phyloP scores from a whole-genome alignment of 1,140 invertebrate species.

The Diprion similis region DNA sequence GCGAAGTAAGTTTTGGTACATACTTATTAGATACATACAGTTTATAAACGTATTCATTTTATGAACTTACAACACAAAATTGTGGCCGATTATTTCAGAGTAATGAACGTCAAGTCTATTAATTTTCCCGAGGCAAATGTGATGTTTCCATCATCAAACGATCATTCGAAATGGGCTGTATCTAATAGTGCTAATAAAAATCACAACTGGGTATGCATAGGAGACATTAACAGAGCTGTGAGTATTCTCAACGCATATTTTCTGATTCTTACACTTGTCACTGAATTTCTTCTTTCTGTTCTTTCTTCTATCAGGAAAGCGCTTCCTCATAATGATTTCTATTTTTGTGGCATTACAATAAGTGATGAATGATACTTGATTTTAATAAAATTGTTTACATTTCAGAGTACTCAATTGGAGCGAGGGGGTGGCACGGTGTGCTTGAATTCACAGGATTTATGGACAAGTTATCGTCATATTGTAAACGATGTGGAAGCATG shows the following conservation, averaged over 20 bases:
- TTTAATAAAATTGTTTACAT: constrained; percentile 34
- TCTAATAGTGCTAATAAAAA: constrained; percentile 62
- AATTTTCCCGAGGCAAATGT: constrained; percentile 62
- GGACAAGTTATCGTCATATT: constrained; percentile 61
- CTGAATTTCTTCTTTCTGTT: no score
- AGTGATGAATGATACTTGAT: constrained; percentile 22
- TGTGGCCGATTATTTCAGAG: constrained; percentile 58
- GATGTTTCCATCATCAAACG: constrained; percentile 75
- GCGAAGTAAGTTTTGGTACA: constrained; percentile 40
- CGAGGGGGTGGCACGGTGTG: constrained; percentile 87
- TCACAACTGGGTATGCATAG: constrained; percentile 83
- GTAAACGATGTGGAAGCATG: constrained; percentile 59
- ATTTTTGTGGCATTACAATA: background rate
- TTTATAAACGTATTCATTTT: constrained; percentile 7
- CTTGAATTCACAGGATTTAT: constrained; percentile 62
- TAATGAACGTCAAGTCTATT: constrained; percentile 73
- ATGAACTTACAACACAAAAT: constrained; percentile 16
- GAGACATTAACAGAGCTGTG: constrained; percentile 92
- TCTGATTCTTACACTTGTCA: constrained; percentile 22
- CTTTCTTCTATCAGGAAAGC: no score
- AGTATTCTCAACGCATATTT: constrained; percentile 37
- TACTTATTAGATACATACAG: constrained; percentile 1
- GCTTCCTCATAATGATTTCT: constrained; percentile 14
- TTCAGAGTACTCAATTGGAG: constrained; percentile 73
- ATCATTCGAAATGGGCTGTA: constrained; percentile 95